These are phyloP conservation scores for Microtus californicus DNA, from an alignment of 2,797 vertebrate genomes.

Conservation along the genomic window DNA sequence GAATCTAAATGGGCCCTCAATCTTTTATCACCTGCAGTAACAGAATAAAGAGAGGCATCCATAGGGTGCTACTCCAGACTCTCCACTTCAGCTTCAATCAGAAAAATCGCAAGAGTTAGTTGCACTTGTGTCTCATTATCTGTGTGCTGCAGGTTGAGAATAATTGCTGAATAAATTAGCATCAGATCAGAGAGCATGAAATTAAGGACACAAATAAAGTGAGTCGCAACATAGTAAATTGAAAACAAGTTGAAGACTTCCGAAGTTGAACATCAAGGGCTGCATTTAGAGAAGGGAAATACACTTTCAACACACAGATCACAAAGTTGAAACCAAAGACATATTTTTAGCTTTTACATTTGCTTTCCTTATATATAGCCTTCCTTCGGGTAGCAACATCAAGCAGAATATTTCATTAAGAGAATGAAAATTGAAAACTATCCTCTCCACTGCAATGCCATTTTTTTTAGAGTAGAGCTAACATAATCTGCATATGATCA, in stretches of 20 bases:
- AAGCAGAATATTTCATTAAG: constrained; percentile 2
- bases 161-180: constrained; percentile 86
- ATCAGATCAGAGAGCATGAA: constrained; percentile 84
- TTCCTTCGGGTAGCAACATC: neutral
- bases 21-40: neutral
- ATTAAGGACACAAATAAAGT: constrained; percentile 85
- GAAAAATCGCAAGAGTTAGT: constrained; percentile 77
- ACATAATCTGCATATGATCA: neutral
- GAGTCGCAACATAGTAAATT: constrained; percentile 81
- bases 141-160: constrained; percentile 84
- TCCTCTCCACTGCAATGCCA: neutral
- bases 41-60: constrained; percentile 22
- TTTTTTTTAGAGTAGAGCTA: neutral
- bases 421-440: constrained; percentile 1
- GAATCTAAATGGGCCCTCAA: neutral
- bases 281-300: constrained; percentile 66
- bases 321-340: constrained; percentile 36
- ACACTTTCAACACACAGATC: neutral
- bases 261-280: constrained; percentile 63
- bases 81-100: constrained; percentile 71
- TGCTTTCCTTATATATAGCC: neutral
- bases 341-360: constrained; percentile 38
- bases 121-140: constrained; percentile 84
- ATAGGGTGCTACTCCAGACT: constrained; percentile 49
- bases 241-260: constrained; percentile 81